Conservation (phyloP, 37 sponge, comb jelly and placozoan genomes). For the Petrosia ficiformis region DNA sequence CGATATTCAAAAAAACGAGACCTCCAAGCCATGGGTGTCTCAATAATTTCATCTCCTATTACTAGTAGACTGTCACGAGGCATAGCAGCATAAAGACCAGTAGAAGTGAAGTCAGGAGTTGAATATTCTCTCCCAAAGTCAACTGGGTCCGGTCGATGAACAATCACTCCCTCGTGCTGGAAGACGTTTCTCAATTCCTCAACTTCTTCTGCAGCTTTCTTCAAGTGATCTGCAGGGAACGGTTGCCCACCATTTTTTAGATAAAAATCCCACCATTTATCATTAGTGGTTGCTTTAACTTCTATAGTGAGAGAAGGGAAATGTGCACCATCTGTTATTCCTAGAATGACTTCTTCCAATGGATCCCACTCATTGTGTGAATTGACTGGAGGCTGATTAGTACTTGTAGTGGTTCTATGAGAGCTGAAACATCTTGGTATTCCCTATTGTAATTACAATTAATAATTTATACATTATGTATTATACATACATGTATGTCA, state of each 20-base stretch:
- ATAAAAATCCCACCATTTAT: slow-evolving; percentile 52
- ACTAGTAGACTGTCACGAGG: slow-evolving; percentile 67
- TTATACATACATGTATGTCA: too few species aligned
- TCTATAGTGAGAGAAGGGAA: slow-evolving; percentile 55
- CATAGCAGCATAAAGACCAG: slow-evolving; percentile 54
- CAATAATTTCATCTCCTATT: slow-evolving; percentile 78
- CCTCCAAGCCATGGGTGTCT: slow-evolving; percentile 85
- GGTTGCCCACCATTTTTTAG: slow-evolving; percentile 37
- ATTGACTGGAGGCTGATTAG: slow-evolving; percentile 19
- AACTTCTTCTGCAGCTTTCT: slow-evolving; percentile 47
- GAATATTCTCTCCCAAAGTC: slow-evolving; percentile 38
- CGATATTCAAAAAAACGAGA: slow-evolving; percentile 76
- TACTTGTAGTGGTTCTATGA: too few species aligned
- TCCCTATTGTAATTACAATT: too few species aligned
- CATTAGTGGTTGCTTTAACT: slow-evolving; percentile 52
- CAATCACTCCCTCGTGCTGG: slow-evolving; percentile 59
- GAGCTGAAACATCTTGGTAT: too few species aligned
- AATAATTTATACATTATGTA: too few species aligned
- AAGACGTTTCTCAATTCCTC: slow-evolving; percentile 58
- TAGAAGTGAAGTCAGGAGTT: slow-evolving; percentile 66
- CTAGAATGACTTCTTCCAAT: slow-evolving; percentile 65
- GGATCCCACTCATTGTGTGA: slow-evolving; percentile 76
- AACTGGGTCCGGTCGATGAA: slow-evolving; percentile 49
- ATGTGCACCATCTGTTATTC: slow-evolving; percentile 44
- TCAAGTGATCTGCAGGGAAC: slow-evolving; percentile 34